phyloP scores from a whole-genome alignment of 2,113 vertebrate genomes.

The Oceanodroma tethys region DNA sequence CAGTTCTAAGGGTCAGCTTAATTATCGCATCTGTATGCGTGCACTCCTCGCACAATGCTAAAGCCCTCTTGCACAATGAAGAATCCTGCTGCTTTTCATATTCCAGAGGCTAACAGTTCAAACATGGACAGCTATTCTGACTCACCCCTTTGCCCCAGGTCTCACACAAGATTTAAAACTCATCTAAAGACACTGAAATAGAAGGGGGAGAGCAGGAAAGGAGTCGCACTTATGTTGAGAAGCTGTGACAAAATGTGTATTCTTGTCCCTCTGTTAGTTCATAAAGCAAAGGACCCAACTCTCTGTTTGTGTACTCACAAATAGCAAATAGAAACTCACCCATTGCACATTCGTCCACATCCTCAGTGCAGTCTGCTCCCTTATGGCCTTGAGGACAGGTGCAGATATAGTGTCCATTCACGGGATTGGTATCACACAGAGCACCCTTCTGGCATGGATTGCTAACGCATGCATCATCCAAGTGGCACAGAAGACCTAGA shows the following conservation, averaged over 20 bases:
- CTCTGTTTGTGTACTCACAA: neutral
- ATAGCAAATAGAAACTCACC: slow-evolving; percentile 71
- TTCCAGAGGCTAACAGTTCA: neutral
- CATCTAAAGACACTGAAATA: neutral
- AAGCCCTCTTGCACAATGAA: neutral
- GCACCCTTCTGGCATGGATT: slow-evolving; percentile 97
- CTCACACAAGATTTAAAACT: neutral
- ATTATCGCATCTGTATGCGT: neutral
- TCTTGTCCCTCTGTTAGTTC: neutral
- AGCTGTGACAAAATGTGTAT: neutral
- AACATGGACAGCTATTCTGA: neutral
- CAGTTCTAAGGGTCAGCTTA: neutral
- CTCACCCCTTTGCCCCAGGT: neutral
- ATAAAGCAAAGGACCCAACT: neutral
- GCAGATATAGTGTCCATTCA: slow-evolving; percentile 95
- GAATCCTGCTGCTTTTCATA: neutral
- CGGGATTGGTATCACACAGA: slow-evolving; percentile 95
- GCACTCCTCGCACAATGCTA: neutral
- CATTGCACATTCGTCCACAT: slow-evolving; percentile 97
- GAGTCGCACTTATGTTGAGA: rapidly evolving
- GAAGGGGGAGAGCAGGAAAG: neutral
- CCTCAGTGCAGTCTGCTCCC: slow-evolving; percentile 95
- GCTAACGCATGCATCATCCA: slow-evolving; percentile 97
- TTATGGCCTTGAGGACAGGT: slow-evolving; percentile 97
- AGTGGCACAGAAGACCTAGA: slow-evolving; percentile 92